Evolutionary conservation across 2,888 invertebrate genomes (phyloP).

Genomic region (Leptinotarsa rubiginosa): DNA sequence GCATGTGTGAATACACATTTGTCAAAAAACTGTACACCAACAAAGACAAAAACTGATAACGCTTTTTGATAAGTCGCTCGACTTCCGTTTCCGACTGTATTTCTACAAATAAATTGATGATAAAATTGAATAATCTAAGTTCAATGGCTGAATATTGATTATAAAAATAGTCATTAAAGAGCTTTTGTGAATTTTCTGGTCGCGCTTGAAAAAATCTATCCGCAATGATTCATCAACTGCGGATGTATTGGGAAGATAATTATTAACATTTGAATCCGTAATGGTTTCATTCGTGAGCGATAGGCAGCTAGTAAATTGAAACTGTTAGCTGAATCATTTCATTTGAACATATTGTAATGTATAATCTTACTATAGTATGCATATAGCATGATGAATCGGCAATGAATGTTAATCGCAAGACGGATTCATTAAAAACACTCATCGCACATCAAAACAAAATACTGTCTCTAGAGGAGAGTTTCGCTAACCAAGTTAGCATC

Average conservation of each 20-base stretch:
- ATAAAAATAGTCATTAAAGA: slow-evolving; percentile 44
- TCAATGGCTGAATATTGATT: slow-evolving; percentile 55
- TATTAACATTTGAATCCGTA: slow-evolving; percentile 21
- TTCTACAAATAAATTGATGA: slow-evolving; percentile 52
- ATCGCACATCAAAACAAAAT: too few species aligned
- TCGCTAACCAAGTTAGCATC: too few species aligned
- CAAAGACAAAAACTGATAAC: slow-evolving; percentile 62
- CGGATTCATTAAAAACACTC: too few species aligned
- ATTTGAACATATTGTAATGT: too few species aligned
- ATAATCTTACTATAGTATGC: too few species aligned
- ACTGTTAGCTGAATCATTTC: neutral
- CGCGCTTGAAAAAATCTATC: slow-evolving; percentile 28
- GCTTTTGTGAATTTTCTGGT: slow-evolving; percentile 34
- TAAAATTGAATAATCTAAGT: slow-evolving; percentile 57
- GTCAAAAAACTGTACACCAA: slow-evolving; percentile 57
- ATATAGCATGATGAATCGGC: too few species aligned
- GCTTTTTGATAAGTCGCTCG: slow-evolving; percentile 58
- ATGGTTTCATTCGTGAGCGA: neutral
- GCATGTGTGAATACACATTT: slow-evolving; percentile 62
- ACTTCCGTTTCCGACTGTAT: slow-evolving; percentile 60
- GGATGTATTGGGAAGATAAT: slow-evolving; percentile 22
- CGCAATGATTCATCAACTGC: slow-evolving; percentile 20
- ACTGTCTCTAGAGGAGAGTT: too few species aligned
- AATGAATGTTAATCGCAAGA: too few species aligned
- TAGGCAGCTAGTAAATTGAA: neutral